Percentiles rank a stretch among this genome's conserved stretches.
Conservation (phyloP, 2,888 invertebrate genomes). For the Yponomeuta plumbellus region DNA sequence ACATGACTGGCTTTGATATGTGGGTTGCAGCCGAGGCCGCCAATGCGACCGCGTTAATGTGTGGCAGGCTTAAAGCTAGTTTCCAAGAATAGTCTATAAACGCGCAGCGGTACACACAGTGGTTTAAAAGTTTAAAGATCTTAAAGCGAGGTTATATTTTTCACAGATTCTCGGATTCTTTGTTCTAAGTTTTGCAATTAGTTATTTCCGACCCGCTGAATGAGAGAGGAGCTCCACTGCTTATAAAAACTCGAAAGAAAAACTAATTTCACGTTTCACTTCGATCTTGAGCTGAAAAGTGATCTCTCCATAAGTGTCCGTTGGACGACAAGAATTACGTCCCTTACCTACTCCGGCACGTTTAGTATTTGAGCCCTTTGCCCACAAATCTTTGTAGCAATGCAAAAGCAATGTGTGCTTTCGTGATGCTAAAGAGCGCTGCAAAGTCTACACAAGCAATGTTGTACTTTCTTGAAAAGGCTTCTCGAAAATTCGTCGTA, state of each 20-base stretch:
- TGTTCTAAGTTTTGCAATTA: constrained; percentile 9
- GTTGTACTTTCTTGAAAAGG: no score
- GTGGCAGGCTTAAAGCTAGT: neutral
- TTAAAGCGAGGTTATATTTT: neutral
- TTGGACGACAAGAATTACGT: no score
- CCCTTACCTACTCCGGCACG: no score
- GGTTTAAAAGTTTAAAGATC: neutral
- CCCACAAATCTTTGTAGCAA: no score
- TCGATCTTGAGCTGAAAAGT: neutral
- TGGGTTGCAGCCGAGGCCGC: no score
- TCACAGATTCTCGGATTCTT: constrained; percentile 7
- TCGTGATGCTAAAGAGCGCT: no score
- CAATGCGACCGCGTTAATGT: neutral
- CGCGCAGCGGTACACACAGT: neutral
- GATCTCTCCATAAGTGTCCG: neutral
- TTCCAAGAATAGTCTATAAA: neutral
- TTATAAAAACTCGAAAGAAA: constrained; percentile 1
- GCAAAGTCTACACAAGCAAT: no score
- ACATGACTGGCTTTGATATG: no score
- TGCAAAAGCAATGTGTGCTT: no score
- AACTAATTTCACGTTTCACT: neutral
- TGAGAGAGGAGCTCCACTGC: neutral
- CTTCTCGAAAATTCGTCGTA: no score
- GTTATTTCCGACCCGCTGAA: constrained; percentile 5
- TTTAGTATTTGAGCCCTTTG: no score